A percentile compares a stretch with the other conserved stretches of the same genome.
Conservation (phyloP, 1,140 invertebrate species). For the Drosophila bipectinata region DNA sequence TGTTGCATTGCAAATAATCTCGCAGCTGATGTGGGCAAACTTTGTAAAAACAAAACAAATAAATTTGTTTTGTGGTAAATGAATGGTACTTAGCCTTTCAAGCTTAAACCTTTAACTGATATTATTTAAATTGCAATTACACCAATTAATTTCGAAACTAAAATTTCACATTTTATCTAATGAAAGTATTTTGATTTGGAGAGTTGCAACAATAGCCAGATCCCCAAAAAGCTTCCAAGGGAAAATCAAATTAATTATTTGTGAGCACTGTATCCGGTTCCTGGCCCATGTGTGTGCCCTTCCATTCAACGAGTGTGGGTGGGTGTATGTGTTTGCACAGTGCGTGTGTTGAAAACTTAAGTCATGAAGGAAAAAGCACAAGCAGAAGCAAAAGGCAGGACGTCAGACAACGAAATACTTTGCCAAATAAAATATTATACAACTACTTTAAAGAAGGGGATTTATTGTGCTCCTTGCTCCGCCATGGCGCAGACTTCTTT, state of each 20-base stretch:
- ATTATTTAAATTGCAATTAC: not conserved
- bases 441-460: conserved; percentile 66
- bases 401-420: conserved; percentile 59
- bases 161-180: not conserved
- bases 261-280: conserved; percentile 1
- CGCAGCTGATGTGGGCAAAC: too few relatives aligned
- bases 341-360: conserved; percentile 73
- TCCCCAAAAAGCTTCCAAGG: not conserved
- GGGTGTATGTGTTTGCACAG: conserved; percentile 24
- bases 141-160: not conserved
- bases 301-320: conserved; percentile 56
- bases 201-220: not conserved
- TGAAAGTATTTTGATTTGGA: not conserved
- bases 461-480: conserved; percentile 64
- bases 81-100: too few relatives aligned
- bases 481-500: not conserved
- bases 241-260: not conserved
- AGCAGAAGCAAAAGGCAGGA: conserved; percentile 32
- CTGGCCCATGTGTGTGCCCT: conserved; percentile 10
- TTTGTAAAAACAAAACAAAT: not conserved
- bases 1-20: not conserved
- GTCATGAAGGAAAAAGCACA: conserved; percentile 50
- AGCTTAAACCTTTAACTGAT: not conserved
- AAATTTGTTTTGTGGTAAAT: too few relatives aligned
- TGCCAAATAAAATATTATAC: conserved; percentile 54